phyloP scores from a whole-genome alignment of 2,113 vertebrate species.

The Pampusana beccarii region DNA sequence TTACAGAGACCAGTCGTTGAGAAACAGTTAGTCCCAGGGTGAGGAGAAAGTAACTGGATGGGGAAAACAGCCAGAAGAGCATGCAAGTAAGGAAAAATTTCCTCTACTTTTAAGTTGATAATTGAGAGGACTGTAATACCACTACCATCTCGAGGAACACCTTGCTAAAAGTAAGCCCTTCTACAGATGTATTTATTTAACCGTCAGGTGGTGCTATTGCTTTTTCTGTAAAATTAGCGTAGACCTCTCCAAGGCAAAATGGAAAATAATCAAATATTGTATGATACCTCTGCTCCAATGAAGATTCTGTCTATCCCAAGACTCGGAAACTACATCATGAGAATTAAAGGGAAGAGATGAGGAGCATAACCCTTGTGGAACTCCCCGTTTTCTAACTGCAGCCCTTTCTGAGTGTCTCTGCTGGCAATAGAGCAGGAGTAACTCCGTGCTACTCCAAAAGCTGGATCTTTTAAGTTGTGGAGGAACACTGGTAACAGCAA shows the following conservation, averaged over 20 bases:
- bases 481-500: not conserved
- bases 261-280: not conserved
- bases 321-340: not conserved
- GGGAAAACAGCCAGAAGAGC: not conserved
- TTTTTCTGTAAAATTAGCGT: not conserved
- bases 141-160: not conserved
- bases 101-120: not conserved
- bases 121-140: not conserved
- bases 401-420: not conserved
- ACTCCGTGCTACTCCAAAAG: not conserved
- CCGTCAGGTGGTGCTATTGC: slow-evolving; percentile 42
- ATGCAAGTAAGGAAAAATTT: not conserved
- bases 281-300: not conserved
- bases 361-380: not conserved
- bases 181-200: not conserved
- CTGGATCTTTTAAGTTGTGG: not conserved
- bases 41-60: not conserved
- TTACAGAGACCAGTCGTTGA: not conserved
- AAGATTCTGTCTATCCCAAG: not conserved
- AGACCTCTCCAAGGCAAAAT: not conserved
- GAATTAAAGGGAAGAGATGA: not conserved
- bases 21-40: not conserved
- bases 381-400: not conserved
- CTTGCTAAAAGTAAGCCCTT: not conserved
- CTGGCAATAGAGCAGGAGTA: not conserved